These are phyloP conservation scores for Parnassius apollo DNA, from an alignment of 2,888 invertebrate genomes.

Conservation along the genomic window DNA sequence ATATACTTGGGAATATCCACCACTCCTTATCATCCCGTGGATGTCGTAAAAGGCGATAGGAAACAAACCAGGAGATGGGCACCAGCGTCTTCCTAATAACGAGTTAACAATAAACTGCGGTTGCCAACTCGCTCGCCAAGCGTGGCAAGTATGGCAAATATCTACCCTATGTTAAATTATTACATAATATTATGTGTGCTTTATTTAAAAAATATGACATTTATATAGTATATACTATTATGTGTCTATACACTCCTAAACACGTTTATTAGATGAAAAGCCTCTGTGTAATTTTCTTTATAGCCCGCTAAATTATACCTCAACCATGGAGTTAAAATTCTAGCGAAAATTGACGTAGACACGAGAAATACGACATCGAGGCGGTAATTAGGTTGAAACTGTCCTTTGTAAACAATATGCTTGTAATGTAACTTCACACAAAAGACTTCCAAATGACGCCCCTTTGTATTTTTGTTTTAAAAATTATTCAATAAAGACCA, in stretches of 20 bases:
- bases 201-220: background rate
- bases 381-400: conserved; percentile 19
- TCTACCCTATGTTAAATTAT: background rate
- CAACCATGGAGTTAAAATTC: conserved; percentile 2
- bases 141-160: no score
- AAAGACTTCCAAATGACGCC: conserved; percentile 4
- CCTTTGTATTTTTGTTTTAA: conserved; percentile 3
- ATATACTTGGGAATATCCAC: background rate
- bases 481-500: conserved; percentile 7
- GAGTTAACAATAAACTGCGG: no score
- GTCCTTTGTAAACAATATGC: conserved; percentile 21
- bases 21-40: no score
- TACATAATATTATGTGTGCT: background rate
- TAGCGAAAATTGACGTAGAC: conserved; percentile 11
- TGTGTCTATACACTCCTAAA: background rate
- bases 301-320: conserved; percentile 8
- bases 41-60: no score
- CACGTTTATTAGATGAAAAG: background rate
- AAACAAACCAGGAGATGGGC: no score
- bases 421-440: conserved; percentile 12
- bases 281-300: conserved; percentile 9
- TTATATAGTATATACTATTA: background rate
- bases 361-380: conserved; percentile 5
- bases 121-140: no score
- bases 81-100: no score